Evolutionary conservation across 2,797 vertebrate genomes (phyloP).

Genomic region (Alauda arvensis): DNA sequence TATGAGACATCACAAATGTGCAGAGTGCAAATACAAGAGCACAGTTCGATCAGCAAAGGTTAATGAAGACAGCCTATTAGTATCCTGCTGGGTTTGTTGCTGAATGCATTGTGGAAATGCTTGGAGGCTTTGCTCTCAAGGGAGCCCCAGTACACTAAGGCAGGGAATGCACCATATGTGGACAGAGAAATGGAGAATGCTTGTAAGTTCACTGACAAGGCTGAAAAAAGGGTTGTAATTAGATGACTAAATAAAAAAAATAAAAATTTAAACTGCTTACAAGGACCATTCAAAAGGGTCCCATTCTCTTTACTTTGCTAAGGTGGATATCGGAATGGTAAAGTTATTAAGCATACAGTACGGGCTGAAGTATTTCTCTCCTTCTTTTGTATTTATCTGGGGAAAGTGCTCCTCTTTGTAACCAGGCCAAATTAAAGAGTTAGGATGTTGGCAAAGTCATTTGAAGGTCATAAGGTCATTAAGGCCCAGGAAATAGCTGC

Average conservation of each 20-base stretch:
- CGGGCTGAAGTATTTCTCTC: background rate
- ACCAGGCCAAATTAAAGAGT: background rate
- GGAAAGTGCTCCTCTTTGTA: background rate
- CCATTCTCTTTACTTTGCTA: background rate
- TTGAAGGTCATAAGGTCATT: background rate
- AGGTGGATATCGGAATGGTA: background rate
- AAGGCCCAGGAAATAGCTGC: background rate
- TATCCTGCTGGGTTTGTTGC: constrained; percentile 15
- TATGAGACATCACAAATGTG: background rate
- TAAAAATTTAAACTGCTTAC: background rate
- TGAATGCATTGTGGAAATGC: background rate
- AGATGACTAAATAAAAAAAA: background rate
- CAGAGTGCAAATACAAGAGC: background rate
- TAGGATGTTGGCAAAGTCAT: background rate
- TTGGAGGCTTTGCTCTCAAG: background rate
- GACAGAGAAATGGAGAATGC: background rate
- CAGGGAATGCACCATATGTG: background rate
- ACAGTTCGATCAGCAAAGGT: constrained; percentile 5
- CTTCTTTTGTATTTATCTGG: background rate
- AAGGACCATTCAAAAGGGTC: background rate
- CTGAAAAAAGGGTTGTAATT: background rate
- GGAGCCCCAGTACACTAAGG: background rate
- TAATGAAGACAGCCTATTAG: constrained; percentile 28
- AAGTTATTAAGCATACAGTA: background rate
- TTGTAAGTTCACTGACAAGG: background rate